A percentile compares a stretch with the other conserved stretches of the same genome.
Conservation (phyloP, 30 jellyfish, hydroid and myxozoan genomes). For the Mastigias papua region DNA sequence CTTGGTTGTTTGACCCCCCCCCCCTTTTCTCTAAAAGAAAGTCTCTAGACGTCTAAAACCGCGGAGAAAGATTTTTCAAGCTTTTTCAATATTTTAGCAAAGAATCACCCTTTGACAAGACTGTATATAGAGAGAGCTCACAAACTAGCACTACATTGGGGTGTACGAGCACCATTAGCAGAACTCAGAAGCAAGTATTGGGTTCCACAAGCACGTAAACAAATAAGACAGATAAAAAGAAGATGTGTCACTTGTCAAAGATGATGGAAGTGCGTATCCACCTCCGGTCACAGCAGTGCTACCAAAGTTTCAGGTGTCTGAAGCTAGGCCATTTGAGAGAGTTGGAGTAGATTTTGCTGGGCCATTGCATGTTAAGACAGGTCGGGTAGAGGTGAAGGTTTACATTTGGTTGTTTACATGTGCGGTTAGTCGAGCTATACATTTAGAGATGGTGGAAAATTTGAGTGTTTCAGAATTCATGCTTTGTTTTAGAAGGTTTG, state of each 20-base stretch:
- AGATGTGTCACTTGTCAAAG: slow-evolving; percentile 29
- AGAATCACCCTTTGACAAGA: slow-evolving; percentile 22
- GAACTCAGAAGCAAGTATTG: slow-evolving; percentile 42
- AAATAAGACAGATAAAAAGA: neutral
- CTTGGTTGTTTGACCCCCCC: too few relatives aligned
- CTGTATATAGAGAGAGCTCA: slow-evolving; percentile 7
- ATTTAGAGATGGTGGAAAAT: slow-evolving; percentile 31
- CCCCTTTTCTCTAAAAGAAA: too few relatives aligned
- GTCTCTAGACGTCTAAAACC: too few relatives aligned
- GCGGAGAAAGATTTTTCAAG: too few relatives aligned
- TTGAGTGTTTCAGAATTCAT: slow-evolving; percentile 25
- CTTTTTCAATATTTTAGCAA: too few relatives aligned
- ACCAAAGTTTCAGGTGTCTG: slow-evolving; percentile 26
- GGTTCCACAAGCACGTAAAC: slow-evolving; percentile 63
- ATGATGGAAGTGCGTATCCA: slow-evolving; percentile 1
- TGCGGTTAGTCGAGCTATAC: slow-evolving; percentile 51
- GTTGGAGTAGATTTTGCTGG: slow-evolving; percentile 66
- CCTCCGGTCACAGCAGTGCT: slow-evolving; percentile 20
- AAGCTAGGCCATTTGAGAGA: slow-evolving; percentile 33
- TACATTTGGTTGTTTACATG: slow-evolving; percentile 26
- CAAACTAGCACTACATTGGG: slow-evolving; percentile 12
- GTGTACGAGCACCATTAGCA: slow-evolving; percentile 44
- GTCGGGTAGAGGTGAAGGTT: neutral
- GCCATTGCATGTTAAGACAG: slow-evolving; percentile 9
- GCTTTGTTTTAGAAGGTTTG: too few relatives aligned